phyloP scores from a whole-genome alignment of 2,113 vertebrate genomes.

The Laticauda laticaudata region DNA sequence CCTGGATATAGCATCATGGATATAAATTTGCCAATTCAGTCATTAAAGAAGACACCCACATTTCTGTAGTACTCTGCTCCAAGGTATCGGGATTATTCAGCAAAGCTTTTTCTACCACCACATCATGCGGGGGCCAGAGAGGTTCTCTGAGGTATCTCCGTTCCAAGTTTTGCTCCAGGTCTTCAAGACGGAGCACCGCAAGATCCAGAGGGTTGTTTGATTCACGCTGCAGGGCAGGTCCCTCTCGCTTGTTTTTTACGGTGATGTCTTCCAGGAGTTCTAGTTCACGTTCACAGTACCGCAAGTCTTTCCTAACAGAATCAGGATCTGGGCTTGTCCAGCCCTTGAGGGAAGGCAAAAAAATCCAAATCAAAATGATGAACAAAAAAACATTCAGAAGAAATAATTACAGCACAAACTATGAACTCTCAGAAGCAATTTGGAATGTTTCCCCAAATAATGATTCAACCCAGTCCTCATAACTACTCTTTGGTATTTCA shows the following conservation, averaged over 20 bases:
- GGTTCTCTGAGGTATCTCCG: slow-evolving; percentile 92
- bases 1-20: background rate
- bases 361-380: background rate
- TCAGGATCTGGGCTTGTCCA: slow-evolving; percentile 86
- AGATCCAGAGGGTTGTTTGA: slow-evolving; percentile 87
- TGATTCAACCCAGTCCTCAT: background rate
- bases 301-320: slow-evolving; percentile 83
- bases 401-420: background rate
- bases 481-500: background rate
- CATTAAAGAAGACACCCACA: slow-evolving; percentile 58
- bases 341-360: slow-evolving; percentile 65
- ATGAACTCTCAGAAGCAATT: background rate
- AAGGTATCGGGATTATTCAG: slow-evolving; percentile 57
- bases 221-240: slow-evolving; percentile 76
- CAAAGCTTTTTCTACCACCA: slow-evolving; percentile 81
- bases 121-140: slow-evolving; percentile 86
- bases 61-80: slow-evolving; percentile 60
- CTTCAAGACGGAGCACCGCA: slow-evolving; percentile 82
- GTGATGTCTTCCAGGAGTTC: slow-evolving; percentile 86
- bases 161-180: slow-evolving; percentile 90
- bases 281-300: slow-evolving; percentile 86
- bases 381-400: background rate
- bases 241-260: slow-evolving; percentile 82
- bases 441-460: background rate
- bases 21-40: no score